phyloP scores from a whole-genome alignment of 1,140 invertebrate genomes.

The Panonychus citri region DNA sequence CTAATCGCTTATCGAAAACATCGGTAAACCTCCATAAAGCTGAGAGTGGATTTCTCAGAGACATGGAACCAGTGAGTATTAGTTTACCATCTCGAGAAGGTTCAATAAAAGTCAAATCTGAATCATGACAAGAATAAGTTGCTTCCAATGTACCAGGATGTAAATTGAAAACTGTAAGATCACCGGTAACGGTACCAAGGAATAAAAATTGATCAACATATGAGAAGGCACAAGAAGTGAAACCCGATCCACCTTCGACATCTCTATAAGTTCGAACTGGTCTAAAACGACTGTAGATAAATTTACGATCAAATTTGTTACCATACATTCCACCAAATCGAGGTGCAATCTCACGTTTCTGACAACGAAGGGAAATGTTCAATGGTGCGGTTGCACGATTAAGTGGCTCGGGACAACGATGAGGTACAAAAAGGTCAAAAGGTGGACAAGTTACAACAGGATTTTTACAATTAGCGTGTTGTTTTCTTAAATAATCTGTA shows the following conservation, averaged over 20 bases:
- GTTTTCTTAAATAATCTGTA: constrained; percentile 81
- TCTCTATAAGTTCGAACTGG: constrained; percentile 54
- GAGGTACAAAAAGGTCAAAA: constrained; percentile 27
- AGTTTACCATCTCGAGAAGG: constrained; percentile 40
- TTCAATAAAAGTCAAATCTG: constrained; percentile 54
- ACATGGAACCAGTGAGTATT: constrained; percentile 59
- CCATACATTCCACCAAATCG: constrained; percentile 27
- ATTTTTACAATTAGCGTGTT: constrained; percentile 33
- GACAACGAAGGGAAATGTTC: constrained; percentile 27
- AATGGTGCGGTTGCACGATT: constrained; percentile 8
- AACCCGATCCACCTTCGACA: constrained; percentile 49
- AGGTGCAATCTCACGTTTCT: constrained; percentile 17
- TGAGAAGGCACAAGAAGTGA: constrained; percentile 54
- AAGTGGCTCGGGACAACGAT: constrained; percentile 18
- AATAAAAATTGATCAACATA: constrained; percentile 44
- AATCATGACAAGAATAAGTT: constrained; percentile 53
- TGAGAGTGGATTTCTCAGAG: constrained; percentile 47
- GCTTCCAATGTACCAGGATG: constrained; percentile 50
- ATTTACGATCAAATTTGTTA: constrained; percentile 41
- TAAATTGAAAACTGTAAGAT: constrained; percentile 63
- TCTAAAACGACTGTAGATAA: constrained; percentile 68
- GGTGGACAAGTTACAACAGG: constrained; percentile 32
- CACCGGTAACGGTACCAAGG: constrained; percentile 61
- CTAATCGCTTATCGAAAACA: constrained; percentile 11
- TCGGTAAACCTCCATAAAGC: constrained; percentile 41